These are phyloP conservation scores for Heliconius melpomene DNA, from an alignment of 1,140 invertebrate genomes.

Conservation along the genomic window DNA sequence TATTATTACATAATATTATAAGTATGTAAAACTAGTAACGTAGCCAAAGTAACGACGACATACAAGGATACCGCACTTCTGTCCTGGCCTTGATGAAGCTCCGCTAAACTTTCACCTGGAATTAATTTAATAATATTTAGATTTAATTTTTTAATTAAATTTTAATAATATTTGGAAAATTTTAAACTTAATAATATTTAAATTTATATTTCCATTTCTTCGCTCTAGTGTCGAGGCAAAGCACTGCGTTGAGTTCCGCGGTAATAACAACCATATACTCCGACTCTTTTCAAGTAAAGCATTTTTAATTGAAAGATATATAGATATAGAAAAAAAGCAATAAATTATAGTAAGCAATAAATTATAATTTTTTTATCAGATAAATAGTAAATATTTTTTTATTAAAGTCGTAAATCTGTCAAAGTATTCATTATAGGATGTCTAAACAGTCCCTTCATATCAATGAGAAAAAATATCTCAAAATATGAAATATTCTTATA, in stretches of 20 bases:
- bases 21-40: conserved; percentile 57
- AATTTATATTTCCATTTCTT: too few relatives aligned
- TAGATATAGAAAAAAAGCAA: not conserved
- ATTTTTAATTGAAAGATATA: not conserved
- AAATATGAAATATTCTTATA: not conserved
- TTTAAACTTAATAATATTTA: conserved; percentile 1
- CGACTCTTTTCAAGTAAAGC: not conserved
- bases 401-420: not conserved
- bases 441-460: not conserved
- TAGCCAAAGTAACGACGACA: conserved; percentile 43
- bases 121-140: conserved; percentile 24
- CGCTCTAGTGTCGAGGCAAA: too few relatives aligned
- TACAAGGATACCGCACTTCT: conserved; percentile 24
- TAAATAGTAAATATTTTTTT: not conserved
- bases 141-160: too few relatives aligned
- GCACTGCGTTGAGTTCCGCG: too few relatives aligned
- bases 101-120: conserved; percentile 71
- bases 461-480: not conserved
- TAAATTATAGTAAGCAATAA: not conserved
- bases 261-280: too few relatives aligned
- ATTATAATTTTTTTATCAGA: not conserved
- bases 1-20: conserved; percentile 62
- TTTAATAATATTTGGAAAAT: too few relatives aligned
- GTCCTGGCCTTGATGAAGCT: conserved; percentile 63
- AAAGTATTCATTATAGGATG: not conserved